A percentile compares a stretch with the other conserved stretches of the same genome.
These are phyloP conservation scores for Cloeon dipterum DNA, from an alignment of 2,888 invertebrate genomes.

Conservation along the genomic window DNA sequence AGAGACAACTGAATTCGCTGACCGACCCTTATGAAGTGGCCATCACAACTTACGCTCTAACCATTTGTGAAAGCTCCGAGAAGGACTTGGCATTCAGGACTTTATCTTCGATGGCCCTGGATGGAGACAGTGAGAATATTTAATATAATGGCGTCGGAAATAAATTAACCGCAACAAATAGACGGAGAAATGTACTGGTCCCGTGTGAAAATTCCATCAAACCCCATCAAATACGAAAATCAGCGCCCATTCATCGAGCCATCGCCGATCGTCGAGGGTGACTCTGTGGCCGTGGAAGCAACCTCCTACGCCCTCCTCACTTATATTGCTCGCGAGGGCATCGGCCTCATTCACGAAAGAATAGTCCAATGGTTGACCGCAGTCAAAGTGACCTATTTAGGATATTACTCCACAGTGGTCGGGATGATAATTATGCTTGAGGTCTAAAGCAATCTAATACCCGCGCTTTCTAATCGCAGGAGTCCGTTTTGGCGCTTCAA, in stretches of 20 bases:
- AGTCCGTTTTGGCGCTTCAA: slow-evolving; percentile 24
- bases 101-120: slow-evolving; percentile 8
- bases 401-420: slow-evolving; percentile 20
- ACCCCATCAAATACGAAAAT: slow-evolving; percentile 16
- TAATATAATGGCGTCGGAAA: slow-evolving; percentile 3
- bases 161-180: slow-evolving; percentile 9
- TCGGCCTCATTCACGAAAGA: slow-evolving; percentile 16
- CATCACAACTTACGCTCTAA: slow-evolving; percentile 23
- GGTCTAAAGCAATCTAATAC: not conserved
- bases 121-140: not conserved
- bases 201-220: slow-evolving; percentile 12
- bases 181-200: slow-evolving; percentile 21
- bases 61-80: slow-evolving; percentile 16
- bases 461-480: slow-evolving; percentile 14
- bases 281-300: slow-evolving; percentile 25
- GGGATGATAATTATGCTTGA: slow-evolving; percentile 4
- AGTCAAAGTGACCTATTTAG: slow-evolving; percentile 18
- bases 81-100: slow-evolving; percentile 16
- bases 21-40: slow-evolving; percentile 23
- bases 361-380: slow-evolving; percentile 21
- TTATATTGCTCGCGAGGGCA: slow-evolving; percentile 18
- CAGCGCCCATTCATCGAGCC: slow-evolving; percentile 19
- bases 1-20: slow-evolving; percentile 14
- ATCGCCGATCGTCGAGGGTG: slow-evolving; percentile 19
- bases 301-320: slow-evolving; percentile 27